Evolutionary conservation across 2,888 invertebrate genomes (phyloP).

Genomic region (Kryphioiulus occultus): DNA sequence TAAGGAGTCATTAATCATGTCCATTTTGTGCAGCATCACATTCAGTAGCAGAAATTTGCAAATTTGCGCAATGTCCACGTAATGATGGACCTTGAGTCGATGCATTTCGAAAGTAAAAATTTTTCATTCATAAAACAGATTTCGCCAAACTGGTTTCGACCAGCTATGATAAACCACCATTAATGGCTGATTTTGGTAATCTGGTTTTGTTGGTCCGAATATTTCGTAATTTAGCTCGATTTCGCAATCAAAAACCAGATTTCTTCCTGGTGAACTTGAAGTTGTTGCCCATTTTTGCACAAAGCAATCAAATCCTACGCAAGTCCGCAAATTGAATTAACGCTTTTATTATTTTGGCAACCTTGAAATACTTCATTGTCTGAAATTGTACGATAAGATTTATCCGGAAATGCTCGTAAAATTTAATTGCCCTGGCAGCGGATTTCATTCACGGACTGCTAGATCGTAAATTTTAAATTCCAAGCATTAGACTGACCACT

Average conservation of each 20-base stretch:
- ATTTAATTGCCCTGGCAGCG: neutral
- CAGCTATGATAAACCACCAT: no score
- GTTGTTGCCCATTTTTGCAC: neutral
- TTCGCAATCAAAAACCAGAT: neutral
- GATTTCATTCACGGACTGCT: constrained; percentile 15
- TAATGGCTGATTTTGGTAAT: neutral
- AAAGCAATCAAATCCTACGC: neutral
- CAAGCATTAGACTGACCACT: neutral
- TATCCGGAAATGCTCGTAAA: constrained; percentile 39
- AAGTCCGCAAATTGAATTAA: constrained; percentile 3
- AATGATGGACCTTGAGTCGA: neutral
- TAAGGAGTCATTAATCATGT: neutral
- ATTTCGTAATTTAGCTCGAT: neutral
- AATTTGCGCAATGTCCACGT: neutral
- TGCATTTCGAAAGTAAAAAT: neutral
- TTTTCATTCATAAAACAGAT: neutral
- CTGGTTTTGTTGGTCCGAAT: neutral
- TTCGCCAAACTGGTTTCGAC: neutral
- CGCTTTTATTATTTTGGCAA: neutral
- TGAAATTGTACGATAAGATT: constrained; percentile 27
- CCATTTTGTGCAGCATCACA: neutral
- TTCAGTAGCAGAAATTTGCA: neutral
- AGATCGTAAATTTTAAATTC: constrained; percentile 10
- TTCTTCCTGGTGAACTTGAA: neutral
- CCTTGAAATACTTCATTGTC: constrained; percentile 29